Evolutionary conservation across 2,113 vertebrate genomes (phyloP), one percentile per base, ranked within the genome.

Genomic region (Ascaphus truei): DNA sequence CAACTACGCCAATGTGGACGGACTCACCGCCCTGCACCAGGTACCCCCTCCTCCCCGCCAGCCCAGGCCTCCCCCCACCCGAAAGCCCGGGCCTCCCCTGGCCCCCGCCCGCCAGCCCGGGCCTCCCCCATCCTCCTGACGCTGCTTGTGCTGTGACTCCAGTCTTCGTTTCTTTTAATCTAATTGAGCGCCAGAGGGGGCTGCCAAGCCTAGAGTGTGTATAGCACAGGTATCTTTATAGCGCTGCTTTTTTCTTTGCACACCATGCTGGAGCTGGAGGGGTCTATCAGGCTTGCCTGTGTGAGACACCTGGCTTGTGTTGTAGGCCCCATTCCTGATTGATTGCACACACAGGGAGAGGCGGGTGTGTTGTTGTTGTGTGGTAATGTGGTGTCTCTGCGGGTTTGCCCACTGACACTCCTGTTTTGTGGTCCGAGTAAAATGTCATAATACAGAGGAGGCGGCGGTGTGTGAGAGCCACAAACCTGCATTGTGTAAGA

Each of bases 1-100:
- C 89, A 97, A 98, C 91, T 98, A 96, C 92, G 94, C 96, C 81
- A 99, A 99, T 90, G 96, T 99, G 66, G 96, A 99, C 81, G 96
- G 96, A 62, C 95, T 99, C 74, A 98, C 96, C 18, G 96, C 96
- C 48, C 91, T 99, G 73, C 96, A 98, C 80, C 96, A 99, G 96
- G 96, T 98, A 72, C 41, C 89, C 81, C 29, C 25, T 16, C 45
- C 56, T 22, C 8, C 56, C 57, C 45, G 51, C 47, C n/a, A 9
- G 10, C 13, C 6, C 33, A 10, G 20, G 33, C 31, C 52, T 31
- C 3, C 15, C 33, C 6, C 25, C 27, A 18, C 16, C 16, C 25
- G 18, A 12, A 10, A 55, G 6, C 23, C 7, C 12, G 41, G 22
- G 31, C 3, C 50, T 5, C 51, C 26, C 23, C 20, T 22, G 3